These are phyloP conservation scores for Syngnathus typhle DNA, from an alignment of 2,113 vertebrate species.

Conservation along the genomic window DNA sequence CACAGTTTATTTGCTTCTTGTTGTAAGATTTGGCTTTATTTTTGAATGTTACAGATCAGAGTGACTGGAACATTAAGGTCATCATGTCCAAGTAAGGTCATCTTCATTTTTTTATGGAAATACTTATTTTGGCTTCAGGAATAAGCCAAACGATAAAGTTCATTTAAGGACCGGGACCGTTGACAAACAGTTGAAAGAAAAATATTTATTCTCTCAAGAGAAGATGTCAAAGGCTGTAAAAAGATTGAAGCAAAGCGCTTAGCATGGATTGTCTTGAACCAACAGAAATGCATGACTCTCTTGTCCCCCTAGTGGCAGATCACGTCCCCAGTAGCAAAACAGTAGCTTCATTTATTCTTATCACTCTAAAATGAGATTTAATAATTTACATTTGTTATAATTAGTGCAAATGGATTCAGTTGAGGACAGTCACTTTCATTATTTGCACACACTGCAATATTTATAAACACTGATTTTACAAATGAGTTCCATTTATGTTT, in stretches of 20 bases:
- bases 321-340: background rate
- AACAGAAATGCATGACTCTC: constrained; percentile 1
- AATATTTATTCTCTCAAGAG: background rate
- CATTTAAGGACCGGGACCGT: background rate
- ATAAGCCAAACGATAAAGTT: background rate
- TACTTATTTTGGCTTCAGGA: background rate
- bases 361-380: background rate
- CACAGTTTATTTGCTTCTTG: constrained; percentile 30
- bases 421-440: constrained; percentile 13
- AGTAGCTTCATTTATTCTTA: background rate
- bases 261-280: background rate
- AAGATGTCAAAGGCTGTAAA: background rate
- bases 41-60: constrained; percentile 7
- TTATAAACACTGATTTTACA: background rate
- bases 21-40: constrained; percentile 26
- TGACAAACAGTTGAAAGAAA: background rate
- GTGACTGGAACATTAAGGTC: background rate
- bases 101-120: background rate
- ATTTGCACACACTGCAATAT: background rate
- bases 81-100: background rate
- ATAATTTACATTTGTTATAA: background rate
- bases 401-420: constrained; percentile 10
- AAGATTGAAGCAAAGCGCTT: background rate
- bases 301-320: constrained; percentile 18
- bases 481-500: background rate